phyloP scores from a whole-genome alignment of 2,888 invertebrate genomes.

The Papilio elwesi region DNA sequence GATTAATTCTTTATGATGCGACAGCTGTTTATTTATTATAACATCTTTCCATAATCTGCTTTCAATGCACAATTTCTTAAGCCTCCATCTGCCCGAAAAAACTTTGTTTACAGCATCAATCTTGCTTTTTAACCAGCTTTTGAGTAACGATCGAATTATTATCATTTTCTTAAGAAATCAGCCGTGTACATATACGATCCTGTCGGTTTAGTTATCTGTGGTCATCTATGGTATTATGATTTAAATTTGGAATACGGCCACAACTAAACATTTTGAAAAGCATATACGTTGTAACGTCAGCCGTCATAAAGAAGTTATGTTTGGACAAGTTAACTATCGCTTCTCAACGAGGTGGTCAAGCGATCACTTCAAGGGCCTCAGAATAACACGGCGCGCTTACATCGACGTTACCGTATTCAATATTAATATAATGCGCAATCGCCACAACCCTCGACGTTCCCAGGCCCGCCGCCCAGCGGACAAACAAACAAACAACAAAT shows the following conservation, averaged over 20 bases:
- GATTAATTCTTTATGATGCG: conserved; percentile 49
- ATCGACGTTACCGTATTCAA: neutral
- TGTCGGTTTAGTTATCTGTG: no score
- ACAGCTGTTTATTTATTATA: conserved; percentile 51
- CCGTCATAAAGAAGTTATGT: neutral
- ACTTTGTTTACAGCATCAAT: conserved; percentile 40
- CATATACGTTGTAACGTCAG: neutral
- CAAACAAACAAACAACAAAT: conserved; percentile 61
- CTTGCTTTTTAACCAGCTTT: conserved; percentile 1
- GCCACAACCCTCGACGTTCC: conserved; percentile 62
- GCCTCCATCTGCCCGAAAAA: conserved; percentile 37
- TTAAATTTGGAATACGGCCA: neutral
- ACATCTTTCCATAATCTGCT: conserved; percentile 44
- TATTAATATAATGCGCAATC: conserved; percentile 26
- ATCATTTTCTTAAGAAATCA: neutral
- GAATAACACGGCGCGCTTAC: conserved; percentile 24
- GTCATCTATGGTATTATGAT: neutral
- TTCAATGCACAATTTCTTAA: conserved; percentile 36
- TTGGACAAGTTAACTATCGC: conserved; percentile 5
- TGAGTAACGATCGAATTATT: neutral
- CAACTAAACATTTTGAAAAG: neutral
- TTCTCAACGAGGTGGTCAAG: conserved; percentile 1
- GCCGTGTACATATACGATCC: neutral
- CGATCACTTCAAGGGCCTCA: conserved; percentile 16
- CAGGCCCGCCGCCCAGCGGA: conserved; percentile 54